phyloP scores from a whole-genome alignment of 2,888 invertebrate species.

The Willowsia nigromaculata region DNA sequence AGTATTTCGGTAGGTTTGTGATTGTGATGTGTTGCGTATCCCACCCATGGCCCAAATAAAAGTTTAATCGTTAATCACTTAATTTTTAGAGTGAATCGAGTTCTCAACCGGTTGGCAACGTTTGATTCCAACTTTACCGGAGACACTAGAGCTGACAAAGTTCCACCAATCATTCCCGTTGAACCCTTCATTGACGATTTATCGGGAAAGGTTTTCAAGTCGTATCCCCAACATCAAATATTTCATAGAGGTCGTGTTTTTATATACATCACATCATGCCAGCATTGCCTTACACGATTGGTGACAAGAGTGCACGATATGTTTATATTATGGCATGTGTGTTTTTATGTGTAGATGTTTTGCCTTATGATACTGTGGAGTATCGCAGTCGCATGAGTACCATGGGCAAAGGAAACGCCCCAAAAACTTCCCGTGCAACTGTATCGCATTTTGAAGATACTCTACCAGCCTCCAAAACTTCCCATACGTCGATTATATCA shows the following conservation, averaged over 20 bases:
- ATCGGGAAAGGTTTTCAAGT: conserved; percentile 64
- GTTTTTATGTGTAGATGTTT: not conserved
- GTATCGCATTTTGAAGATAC: too few species aligned
- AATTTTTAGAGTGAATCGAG: conserved; percentile 75
- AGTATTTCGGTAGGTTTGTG: conserved; percentile 57
- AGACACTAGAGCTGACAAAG: not conserved
- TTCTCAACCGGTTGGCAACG: conserved; percentile 70
- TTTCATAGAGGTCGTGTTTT: conserved; percentile 12
- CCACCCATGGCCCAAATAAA: not conserved
- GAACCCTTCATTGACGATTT: conserved; percentile 66
- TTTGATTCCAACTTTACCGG: conserved; percentile 67
- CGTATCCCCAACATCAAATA: conserved; percentile 63
- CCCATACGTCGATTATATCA: not conserved
- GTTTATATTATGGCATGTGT: not conserved
- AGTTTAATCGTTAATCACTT: not conserved
- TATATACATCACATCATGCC: not conserved
- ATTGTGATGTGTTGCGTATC: not conserved
- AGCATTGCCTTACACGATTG: not conserved
- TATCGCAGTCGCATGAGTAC: not conserved
- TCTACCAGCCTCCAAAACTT: not conserved
- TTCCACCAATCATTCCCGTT: conserved; percentile 63
- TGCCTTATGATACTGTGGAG: not conserved
- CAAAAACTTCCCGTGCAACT: not conserved
- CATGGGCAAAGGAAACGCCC: not conserved
- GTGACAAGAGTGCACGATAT: not conserved